Percentiles rank a stretch among this genome's conserved stretches.
Conservation (phyloP, 2,113 vertebrate genomes). For the Leiothrix lutea region DNA sequence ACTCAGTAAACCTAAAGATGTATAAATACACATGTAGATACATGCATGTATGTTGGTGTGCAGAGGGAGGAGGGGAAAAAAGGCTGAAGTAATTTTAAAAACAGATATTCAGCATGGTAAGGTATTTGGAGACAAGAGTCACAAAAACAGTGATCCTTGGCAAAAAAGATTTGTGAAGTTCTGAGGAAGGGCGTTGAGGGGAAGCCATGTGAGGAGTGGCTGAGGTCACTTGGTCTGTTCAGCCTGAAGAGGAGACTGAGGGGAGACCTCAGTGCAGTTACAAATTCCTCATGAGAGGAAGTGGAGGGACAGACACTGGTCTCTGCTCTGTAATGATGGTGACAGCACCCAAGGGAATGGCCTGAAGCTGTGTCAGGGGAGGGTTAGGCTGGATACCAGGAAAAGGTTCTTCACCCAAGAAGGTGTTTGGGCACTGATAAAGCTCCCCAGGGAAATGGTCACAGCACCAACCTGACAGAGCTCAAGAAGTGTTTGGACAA, state of each 20-base stretch:
- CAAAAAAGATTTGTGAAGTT: background rate
- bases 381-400: background rate
- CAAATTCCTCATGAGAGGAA: accelerated
- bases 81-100: background rate
- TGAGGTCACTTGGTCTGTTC: background rate
- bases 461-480: background rate
- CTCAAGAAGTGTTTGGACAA: accelerated
- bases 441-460: background rate
- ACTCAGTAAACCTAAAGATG: background rate
- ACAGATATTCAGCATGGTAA: background rate
- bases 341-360: accelerated
- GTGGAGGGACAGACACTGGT: background rate
- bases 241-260: background rate
- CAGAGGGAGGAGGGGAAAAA: background rate
- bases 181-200: background rate
- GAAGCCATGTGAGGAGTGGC: background rate
- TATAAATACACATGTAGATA: no score
- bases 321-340: background rate
- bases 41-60: accelerated
- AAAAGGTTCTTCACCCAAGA: background rate
- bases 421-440: background rate
- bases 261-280: background rate
- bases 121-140: background rate
- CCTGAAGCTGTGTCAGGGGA: background rate
- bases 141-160: background rate